These are phyloP conservation scores for Lagopus leucura DNA, from an alignment of 2,113 vertebrate genomes.

Conservation along the genomic window DNA sequence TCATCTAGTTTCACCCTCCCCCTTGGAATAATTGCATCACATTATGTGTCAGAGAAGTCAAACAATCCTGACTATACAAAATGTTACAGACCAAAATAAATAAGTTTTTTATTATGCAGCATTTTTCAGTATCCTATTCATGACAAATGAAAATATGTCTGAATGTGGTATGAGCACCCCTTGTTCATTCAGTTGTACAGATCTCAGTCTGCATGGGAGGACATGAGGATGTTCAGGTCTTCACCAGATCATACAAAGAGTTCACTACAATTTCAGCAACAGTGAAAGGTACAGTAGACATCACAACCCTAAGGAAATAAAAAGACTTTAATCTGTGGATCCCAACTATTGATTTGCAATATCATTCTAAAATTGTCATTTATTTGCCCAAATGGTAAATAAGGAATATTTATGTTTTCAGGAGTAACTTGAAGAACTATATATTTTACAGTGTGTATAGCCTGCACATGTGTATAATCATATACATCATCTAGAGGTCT, in stretches of 20 bases:
- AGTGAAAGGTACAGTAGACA: not conserved
- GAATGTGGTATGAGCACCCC: not conserved
- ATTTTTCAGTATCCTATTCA: not conserved
- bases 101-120: not conserved
- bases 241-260: not conserved
- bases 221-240: not conserved
- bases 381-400: not conserved
- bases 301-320: not conserved
- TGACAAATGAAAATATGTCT: not conserved
- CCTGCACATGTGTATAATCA: not conserved
- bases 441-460: not conserved
- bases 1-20: no score
- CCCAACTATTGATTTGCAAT: not conserved
- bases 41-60: not conserved
- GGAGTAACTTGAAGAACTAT: not conserved
- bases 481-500: not conserved
- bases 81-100: not conserved
- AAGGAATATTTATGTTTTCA: not conserved
- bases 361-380: not conserved
- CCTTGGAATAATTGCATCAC: no score
- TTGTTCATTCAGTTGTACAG: not conserved
- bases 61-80: not conserved
- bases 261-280: not conserved
- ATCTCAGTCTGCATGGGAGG: not conserved
- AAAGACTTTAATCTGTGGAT: not conserved